Conservation (phyloP, 2,888 invertebrate species). For the Cheilosia grossa region DNA sequence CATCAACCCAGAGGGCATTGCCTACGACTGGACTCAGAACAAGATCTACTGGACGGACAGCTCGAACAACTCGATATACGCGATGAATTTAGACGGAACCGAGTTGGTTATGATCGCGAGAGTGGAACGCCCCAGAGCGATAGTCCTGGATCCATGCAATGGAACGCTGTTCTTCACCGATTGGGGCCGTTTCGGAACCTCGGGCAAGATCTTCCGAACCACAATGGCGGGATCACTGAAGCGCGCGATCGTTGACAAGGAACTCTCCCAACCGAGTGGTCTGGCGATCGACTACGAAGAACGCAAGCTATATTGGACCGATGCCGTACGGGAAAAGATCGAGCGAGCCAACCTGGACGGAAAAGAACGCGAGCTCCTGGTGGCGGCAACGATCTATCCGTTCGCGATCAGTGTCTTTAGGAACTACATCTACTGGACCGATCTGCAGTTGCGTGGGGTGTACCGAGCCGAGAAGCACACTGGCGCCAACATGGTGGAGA, state of each 20-base stretch:
- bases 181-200: slow-evolving; percentile 96
- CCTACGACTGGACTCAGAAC: slow-evolving; percentile 98
- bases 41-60: slow-evolving; percentile 99
- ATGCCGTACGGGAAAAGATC: slow-evolving; percentile 97
- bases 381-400: slow-evolving; percentile 96
- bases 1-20: slow-evolving; percentile 96
- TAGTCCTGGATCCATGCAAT: slow-evolving; percentile 98
- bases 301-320: slow-evolving; percentile 97
- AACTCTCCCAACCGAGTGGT: slow-evolving; percentile 97
- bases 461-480: slow-evolving; percentile 99
- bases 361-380: slow-evolving; percentile 91
- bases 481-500: slow-evolving; percentile 96
- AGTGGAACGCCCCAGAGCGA: slow-evolving; percentile 96
- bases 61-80: slow-evolving; percentile 96
- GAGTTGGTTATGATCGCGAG: slow-evolving; percentile 95
- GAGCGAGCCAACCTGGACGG: slow-evolving; percentile 96
- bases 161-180: slow-evolving; percentile 98
- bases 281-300: slow-evolving; percentile 98
- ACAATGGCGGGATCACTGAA: slow-evolving; percentile 98
- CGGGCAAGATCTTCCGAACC: slow-evolving; percentile 96
- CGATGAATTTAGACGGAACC: slow-evolving; percentile 95
- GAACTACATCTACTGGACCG: slow-evolving; percentile 98
- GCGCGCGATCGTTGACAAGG: slow-evolving; percentile 93
- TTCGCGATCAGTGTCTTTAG: slow-evolving; percentile 96
- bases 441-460: slow-evolving; percentile 95